Percentiles rank a stretch among this genome's conserved stretches.
Evolutionary conservation across 2,113 vertebrate species (phyloP).

Genomic region (Martes martes): DNA sequence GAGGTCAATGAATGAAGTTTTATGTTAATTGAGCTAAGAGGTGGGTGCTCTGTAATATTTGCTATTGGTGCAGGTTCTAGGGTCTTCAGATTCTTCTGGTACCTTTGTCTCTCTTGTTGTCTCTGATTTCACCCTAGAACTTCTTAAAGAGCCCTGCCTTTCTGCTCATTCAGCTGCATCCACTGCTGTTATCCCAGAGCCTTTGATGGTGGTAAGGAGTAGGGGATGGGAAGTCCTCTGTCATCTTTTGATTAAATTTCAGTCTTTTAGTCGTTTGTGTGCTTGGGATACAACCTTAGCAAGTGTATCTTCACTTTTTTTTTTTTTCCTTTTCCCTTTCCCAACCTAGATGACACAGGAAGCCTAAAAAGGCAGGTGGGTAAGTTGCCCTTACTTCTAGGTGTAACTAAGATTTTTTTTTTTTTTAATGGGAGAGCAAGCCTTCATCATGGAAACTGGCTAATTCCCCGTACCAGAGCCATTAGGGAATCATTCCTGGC

Average conservation of each 20-base stretch:
- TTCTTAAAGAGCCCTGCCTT: neutral
- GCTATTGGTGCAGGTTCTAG: neutral
- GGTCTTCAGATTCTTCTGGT: neutral
- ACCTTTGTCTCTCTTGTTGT: neutral
- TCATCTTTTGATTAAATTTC: neutral
- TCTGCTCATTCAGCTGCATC: neutral
- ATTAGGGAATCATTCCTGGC: neutral
- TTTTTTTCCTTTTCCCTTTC: neutral
- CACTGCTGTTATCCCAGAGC: neutral
- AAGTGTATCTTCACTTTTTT: neutral
- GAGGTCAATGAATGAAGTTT: neutral
- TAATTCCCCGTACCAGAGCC: neutral
- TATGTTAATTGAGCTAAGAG: neutral
- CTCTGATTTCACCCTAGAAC: neutral
- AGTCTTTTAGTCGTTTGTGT: neutral
- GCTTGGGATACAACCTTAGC: neutral
- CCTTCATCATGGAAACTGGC: neutral
- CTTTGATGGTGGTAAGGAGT: neutral
- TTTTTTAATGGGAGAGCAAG: neutral
- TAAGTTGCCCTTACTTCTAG: neutral
- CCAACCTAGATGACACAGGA: neutral
- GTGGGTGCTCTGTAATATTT: neutral
- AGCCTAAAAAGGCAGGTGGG: neutral
- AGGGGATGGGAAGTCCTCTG: too few relatives aligned
- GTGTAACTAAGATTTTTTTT: neutral